Evolutionary conservation across 2,888 invertebrate genomes (phyloP), one percentile per base, ranked within the genome.

Genomic region (Deroplatys truncata): DNA sequence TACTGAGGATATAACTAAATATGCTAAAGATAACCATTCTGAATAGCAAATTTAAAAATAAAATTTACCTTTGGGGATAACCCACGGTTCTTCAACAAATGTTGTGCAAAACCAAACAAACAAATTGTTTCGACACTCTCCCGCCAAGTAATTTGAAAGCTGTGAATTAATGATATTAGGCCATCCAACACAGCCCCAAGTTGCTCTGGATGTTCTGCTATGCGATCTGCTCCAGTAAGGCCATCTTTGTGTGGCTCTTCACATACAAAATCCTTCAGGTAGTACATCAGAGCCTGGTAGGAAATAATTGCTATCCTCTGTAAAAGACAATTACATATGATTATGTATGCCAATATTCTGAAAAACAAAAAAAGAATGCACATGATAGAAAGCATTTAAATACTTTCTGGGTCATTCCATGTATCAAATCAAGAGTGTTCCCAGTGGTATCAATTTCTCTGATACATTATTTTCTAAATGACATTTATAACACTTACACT

Each of bases 71-170:
- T 94, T 8, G 95, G 91, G 49, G 94, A 93, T 92, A 95, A 94
- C 90, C 94, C 94, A 13, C 94, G 93, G 91, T 95, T 94, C 90
- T 94, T 94, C 31, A 96, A 92, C 88, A 96, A 94, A 90, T 94
- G 94, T 90, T 95, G 93, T 16, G 94, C 94, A 8, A 94, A 93
- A 5, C 94, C 94, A 83, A 95, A 93, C 20, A 97, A 93, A 91
- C 96, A 96, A 90, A 96, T 94, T 0, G 97, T 96, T 94, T 97
- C 97, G 4, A 97, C 94, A 90, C 96, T 97, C 91, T 97, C 97
- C 90, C 96, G 95, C 97, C 97, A 97, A 72, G 96, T 96, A 25
- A 97, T 95, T 90, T 96, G 95, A 91, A 96, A 96, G 86, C 96
- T 95, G 90, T 96, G 95, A 8, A 97, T 96, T 84, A 97, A 93